Conservation (phyloP, 2,797 vertebrate species). For the Percopsis omiscomaycus region DNA sequence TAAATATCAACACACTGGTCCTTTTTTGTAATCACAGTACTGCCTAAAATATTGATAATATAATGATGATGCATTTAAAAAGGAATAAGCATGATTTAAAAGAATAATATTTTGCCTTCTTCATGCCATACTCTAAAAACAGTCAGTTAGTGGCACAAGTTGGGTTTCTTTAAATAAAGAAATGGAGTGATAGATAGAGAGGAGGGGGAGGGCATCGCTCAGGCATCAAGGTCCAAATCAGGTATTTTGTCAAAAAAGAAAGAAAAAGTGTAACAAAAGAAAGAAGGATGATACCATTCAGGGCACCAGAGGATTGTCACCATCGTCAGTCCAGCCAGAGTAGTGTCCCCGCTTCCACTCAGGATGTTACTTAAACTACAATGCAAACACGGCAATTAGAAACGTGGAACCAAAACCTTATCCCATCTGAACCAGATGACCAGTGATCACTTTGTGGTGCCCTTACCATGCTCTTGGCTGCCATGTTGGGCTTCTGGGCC, state of each 20-base stretch:
- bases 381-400: slow-evolving; percentile 10
- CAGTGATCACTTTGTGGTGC: slow-evolving; percentile 13
- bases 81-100: slow-evolving; percentile 30
- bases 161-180: slow-evolving; percentile 8
- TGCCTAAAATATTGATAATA: slow-evolving; percentile 29
- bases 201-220: not conserved
- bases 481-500: slow-evolving; percentile 85
- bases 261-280: not conserved
- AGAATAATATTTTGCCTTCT: slow-evolving; percentile 20
- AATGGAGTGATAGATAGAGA: too few species aligned
- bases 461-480: slow-evolving; percentile 70
- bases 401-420: not conserved
- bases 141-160: slow-evolving; percentile 12
- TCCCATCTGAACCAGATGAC: not conserved
- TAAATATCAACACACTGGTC: slow-evolving; percentile 23
- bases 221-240: slow-evolving; percentile 31
- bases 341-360: slow-evolving; percentile 38
- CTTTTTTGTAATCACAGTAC: slow-evolving; percentile 39
- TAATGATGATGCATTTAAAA: slow-evolving; percentile 22
- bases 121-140: slow-evolving; percentile 30
- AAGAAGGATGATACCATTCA: slow-evolving; percentile 16
- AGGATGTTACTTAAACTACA: slow-evolving; percentile 71
- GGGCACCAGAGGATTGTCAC: slow-evolving; percentile 52
- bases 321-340: slow-evolving; percentile 21
- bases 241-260: slow-evolving; percentile 58